A percentile compares a stretch with the other conserved stretches of the same genome.
These are phyloP conservation scores for Halictus ligatus DNA, from an alignment of 2,888 invertebrate genomes.

Conservation along the genomic window DNA sequence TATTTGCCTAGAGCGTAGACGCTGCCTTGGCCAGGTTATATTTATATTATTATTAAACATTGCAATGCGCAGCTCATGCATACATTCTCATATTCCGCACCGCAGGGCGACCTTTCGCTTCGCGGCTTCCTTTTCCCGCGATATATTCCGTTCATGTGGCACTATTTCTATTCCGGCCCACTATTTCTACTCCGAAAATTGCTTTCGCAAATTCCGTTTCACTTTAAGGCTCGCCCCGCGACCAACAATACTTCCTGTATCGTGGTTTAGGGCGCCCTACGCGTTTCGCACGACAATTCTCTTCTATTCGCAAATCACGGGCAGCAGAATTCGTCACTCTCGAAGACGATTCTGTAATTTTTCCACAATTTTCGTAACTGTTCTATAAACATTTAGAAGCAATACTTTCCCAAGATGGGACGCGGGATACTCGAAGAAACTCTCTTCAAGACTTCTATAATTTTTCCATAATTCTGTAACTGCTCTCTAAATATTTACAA, in stretches of 20 bases:
- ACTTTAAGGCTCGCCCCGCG: background rate
- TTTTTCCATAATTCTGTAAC: no score
- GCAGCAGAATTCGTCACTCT: background rate
- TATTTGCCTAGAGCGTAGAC: constrained; percentile 67
- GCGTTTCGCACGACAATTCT: background rate
- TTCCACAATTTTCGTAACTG: background rate
- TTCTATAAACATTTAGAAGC: no score
- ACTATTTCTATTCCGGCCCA: constrained; percentile 38
- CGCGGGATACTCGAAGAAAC: no score
- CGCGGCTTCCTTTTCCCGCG: constrained; percentile 30
- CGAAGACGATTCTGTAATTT: background rate
- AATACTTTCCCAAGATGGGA: no score
- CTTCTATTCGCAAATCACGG: background rate
- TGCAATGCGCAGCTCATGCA: constrained; percentile 75
- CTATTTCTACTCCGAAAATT: constrained; percentile 18
- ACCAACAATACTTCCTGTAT: background rate
- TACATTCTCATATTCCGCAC: constrained; percentile 73
- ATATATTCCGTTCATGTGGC: constrained; percentile 58
- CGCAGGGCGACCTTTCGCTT: constrained; percentile 32
- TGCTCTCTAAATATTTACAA: background rate
- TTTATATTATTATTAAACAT: constrained; percentile 81
- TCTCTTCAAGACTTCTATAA: background rate
- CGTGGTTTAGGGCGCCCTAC: background rate
- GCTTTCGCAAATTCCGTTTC: constrained; percentile 11
- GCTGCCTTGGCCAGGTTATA: constrained; percentile 60